Evolutionary conservation across 2,797 vertebrate genomes (phyloP), one percentile per base, ranked within the genome.

Genomic region (Diplodus sargus): DNA sequence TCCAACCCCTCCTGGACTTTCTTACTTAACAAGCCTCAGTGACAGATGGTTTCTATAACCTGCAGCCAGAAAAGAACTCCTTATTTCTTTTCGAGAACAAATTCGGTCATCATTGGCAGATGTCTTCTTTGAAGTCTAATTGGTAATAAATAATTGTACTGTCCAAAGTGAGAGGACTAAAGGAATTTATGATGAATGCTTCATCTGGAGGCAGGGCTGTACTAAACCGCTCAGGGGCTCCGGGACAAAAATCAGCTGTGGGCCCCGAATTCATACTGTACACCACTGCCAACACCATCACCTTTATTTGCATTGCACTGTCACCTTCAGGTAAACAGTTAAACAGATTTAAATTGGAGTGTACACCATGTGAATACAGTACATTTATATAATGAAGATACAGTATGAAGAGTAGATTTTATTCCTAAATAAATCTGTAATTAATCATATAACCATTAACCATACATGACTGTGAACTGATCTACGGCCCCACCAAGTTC

Each of bases 31-130:
- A 62, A 83, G 61, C 64, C 65, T 75, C 66, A 4, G 42, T 59
- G 71, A 81, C 89, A 89, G 76, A 84, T 87, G 84, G 79, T 89
- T 85, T 68, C 48, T 80, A 43, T 77, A 79, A 77, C 60, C 67
- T 79, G 54, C 42, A 83, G 66, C 63, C 3, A 43, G 42, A 61
- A 43, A 45, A 68, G 12, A 73, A 61, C n/a, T 48, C 62, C 47
- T 60, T 52, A 52, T 49, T 73, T 64, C 16, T 60, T 34, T 52
- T 62, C 22, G 70, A 47, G 54, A 53, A 7, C 11, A 28, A n/a
- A 34, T 14, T 71, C 18, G 42, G n/a, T 22, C 13, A 12, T 61
- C 52, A 5, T 11, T 1, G n/a, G 20, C 62, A 81, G 61, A 70
- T 64, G 58, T 73, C 48, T 73, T 57, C 51, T 75, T 56, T 74